These are phyloP conservation scores for Artibeus jamaicensis DNA, from an alignment of 2,797 vertebrate genomes.

Conservation along the genomic window DNA sequence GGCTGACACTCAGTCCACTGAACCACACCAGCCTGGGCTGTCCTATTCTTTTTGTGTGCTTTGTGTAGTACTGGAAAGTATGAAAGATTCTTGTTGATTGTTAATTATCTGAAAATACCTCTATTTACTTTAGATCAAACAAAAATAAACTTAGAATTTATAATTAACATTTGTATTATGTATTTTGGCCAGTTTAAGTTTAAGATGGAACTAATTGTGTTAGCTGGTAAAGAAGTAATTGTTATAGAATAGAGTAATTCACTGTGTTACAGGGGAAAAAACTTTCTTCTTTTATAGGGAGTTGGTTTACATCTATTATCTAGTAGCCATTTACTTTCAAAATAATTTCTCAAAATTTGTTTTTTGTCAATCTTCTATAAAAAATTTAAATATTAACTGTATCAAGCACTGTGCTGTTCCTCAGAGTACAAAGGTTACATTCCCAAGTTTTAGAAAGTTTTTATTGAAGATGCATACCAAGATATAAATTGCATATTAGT, in stretches of 20 bases:
- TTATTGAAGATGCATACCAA: not conserved
- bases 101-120: constrained; percentile 5
- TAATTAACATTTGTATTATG: not conserved
- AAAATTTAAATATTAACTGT: not conserved
- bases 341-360: not conserved
- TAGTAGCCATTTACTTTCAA: not conserved
- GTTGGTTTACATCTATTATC: not conserved
- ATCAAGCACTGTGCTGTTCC: not conserved
- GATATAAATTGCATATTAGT: not conserved
- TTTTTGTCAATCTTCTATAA: not conserved
- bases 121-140: not conserved
- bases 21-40: not conserved
- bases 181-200: not conserved
- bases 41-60: not conserved
- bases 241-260: not conserved
- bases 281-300: not conserved
- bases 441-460: not conserved
- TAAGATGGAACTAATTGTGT: not conserved
- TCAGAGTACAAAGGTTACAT: not conserved
- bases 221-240: not conserved
- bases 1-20: no score
- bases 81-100: not conserved
- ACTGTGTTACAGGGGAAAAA: not conserved
- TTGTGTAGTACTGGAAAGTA: not conserved
- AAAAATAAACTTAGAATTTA: not conserved